phyloP scores from a whole-genome alignment of 2,797 vertebrate genomes.

The Tarsius wallacei region DNA sequence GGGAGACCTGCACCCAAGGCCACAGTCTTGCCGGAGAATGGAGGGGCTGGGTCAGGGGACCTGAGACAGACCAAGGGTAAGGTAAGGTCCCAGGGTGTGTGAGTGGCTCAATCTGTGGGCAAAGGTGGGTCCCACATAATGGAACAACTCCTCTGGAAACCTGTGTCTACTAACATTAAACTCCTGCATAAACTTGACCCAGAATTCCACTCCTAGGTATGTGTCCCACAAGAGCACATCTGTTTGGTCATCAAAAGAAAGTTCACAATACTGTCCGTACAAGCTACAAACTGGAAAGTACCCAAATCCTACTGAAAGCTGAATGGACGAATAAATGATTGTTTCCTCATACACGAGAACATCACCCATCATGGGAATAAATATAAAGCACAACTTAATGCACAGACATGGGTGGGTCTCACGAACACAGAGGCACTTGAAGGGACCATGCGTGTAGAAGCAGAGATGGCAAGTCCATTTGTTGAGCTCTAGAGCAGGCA shows the following conservation, averaged over 20 bases:
- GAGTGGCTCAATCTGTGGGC: not conserved
- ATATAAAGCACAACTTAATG: no score
- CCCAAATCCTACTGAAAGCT: not conserved
- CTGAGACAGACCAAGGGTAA: not conserved
- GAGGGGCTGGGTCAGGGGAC: not conserved
- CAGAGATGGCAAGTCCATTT: fast-evolving
- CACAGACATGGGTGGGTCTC: fast-evolving
- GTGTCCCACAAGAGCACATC: fast-evolving
- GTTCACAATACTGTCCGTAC: not conserved
- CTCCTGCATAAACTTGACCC: fast-evolving
- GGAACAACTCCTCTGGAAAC: not conserved
- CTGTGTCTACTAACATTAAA: not conserved
- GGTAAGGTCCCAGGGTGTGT: fast-evolving
- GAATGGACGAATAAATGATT: no score
- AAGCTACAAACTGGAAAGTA: not conserved
- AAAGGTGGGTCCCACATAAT: not conserved
- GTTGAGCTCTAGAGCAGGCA: not conserved
- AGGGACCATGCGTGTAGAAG: fast-evolving
- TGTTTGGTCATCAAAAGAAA: not conserved
- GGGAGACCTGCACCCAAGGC: not conserved
- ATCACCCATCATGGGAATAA: not conserved
- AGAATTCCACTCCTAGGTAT: not conserved
- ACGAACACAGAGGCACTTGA: not conserved
- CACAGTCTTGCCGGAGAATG: not conserved
- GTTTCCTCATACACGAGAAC: not conserved